Evolutionary conservation across 2,888 invertebrate species (phyloP), one percentile per base, ranked within the genome.

Genomic region (Diplolepis rosae): DNA sequence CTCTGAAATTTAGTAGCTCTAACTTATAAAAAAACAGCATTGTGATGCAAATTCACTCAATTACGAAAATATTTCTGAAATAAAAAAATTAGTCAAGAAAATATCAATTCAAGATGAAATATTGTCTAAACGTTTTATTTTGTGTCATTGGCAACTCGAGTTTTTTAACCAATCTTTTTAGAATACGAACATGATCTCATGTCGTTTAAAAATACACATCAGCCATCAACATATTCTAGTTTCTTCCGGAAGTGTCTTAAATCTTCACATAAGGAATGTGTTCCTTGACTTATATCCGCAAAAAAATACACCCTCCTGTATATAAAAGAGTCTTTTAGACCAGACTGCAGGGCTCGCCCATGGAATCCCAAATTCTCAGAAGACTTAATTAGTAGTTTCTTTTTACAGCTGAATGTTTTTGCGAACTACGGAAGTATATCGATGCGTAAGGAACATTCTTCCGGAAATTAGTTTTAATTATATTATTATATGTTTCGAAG

Each of bases 261-360:
- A 22, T 61, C 22, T 61, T 24, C 22, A 18, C 5, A 22, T 4
- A 1, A 32, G 18, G 22, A 56, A 39, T 13, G 56, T 35, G 3
- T 39, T n/a, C 27, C 51, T 27, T 28, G 28, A 28, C 11, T 7
- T 51, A 45, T 1, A 22, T 6, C 51, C n/a, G 15, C 11, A 39
- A 39, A 39, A 61, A 61, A 24, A 18, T 4, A 22, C 18, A 7
- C 5, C n/a, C 32, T 13, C 22, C n/a, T 13, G 24, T 24, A 39
- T 15, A 15, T n/a, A 9, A 61, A 35, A 13, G 39, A 39, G 39
- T 27, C 7, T 61, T 61, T 24, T 61, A 13, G 13, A 24, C 61
- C 61, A 61, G 61, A 61, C 61, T 61, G 39, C 61, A 61, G 39
- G 61, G 39, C 61, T 61, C 39, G 39, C 24, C 24, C 7, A 24